Percentiles rank a stretch among this genome's conserved stretches.
Evolutionary conservation across 1,140 invertebrate genomes (phyloP).

Genomic region (Drosophila pallidifrons): DNA sequence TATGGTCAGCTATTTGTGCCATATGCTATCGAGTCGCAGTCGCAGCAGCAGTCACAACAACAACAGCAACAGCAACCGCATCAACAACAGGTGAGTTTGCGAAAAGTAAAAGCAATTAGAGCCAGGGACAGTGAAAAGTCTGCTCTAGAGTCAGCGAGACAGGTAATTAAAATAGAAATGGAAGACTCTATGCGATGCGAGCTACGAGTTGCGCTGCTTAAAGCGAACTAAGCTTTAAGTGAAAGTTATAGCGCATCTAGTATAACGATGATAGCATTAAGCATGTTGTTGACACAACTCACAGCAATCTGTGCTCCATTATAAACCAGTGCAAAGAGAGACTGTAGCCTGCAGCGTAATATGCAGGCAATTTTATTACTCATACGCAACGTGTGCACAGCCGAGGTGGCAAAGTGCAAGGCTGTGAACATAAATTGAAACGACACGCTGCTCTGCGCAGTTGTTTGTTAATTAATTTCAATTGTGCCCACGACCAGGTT

Average conservation of each 20-base stretch:
- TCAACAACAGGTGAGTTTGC: constrained; percentile 68
- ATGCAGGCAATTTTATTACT: constrained; percentile 13
- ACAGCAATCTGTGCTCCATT: not conserved
- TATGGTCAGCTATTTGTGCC: constrained; percentile 46
- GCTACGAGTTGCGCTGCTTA: too few relatives aligned
- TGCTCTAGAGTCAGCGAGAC: not conserved
- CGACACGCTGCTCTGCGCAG: not conserved
- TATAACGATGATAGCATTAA: not conserved
- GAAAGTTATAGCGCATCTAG: not conserved
- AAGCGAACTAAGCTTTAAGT: too few relatives aligned
- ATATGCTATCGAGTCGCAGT: constrained; percentile 32
- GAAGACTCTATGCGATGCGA: not conserved
- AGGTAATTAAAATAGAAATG: constrained; percentile 9
- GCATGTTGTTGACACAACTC: not conserved
- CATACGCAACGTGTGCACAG: constrained; percentile 47
- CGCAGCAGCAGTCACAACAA: constrained; percentile 33
- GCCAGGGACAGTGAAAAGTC: not conserved
- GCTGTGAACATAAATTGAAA: constrained; percentile 18
- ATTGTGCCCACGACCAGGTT: not conserved
- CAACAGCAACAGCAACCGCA: constrained; percentile 25
- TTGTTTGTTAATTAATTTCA: constrained; percentile 30
- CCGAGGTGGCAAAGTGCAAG: constrained; percentile 2
- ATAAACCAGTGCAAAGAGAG: not conserved
- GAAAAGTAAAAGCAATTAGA: constrained; percentile 12
- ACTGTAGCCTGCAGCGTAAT: constrained; percentile 1